Base-by-base conservation (phyloP, 2,113 vertebrate species). In the Hoplias malabaricus region DNA sequence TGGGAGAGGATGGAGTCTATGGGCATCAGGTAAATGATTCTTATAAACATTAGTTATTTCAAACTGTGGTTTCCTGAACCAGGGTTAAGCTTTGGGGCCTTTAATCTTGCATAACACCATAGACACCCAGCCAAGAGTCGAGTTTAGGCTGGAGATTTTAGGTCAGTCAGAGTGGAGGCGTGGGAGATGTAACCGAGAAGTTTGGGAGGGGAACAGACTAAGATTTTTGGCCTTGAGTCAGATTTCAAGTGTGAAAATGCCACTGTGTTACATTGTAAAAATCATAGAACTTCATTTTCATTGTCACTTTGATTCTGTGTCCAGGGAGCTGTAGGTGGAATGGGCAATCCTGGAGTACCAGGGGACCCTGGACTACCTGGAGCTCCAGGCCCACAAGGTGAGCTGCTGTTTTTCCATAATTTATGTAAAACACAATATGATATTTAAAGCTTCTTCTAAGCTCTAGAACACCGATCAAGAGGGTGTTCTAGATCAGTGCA, bases 271-370 rank as follows among this genome's bases (percentile, higher is more conserved):
- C 36, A 23, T 27, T 43, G 7, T 48, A 8, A n/a, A 33, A 9
- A 1, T 61, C 57, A 19, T 14, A 61, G 27, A 5, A 61, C 14
- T 14, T 33, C 27, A 33, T 33, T 61, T 3, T 16, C 57, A 46
- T 40, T 48, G n/a, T 63, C 6, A 21, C 7, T 33, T 36, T 21
- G 16, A 31, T 59, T 59, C 19, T 33, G 23, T 27, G 27, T n/a
- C 14, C 71, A 74, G 71, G 71, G 71, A 48, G 40, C 57, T 34
- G n/a, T 3, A 8, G 71, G 71, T 62, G 40, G 2, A 23, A 4
- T 19, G 13, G 71, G 71, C 12, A 11, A 19, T 63, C 21, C 29
- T 62, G 71, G 71, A 27, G 11, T 62, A 48, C 40, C 8, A 36
- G 72, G 59, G 2, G 42, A 74, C 1, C 42, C 40, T 19, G 72